Percentiles rank a stretch among this genome's conserved stretches.
Conservation (phyloP, 2,113 vertebrate genomes). For the Acrocephalus arundinaceus region DNA sequence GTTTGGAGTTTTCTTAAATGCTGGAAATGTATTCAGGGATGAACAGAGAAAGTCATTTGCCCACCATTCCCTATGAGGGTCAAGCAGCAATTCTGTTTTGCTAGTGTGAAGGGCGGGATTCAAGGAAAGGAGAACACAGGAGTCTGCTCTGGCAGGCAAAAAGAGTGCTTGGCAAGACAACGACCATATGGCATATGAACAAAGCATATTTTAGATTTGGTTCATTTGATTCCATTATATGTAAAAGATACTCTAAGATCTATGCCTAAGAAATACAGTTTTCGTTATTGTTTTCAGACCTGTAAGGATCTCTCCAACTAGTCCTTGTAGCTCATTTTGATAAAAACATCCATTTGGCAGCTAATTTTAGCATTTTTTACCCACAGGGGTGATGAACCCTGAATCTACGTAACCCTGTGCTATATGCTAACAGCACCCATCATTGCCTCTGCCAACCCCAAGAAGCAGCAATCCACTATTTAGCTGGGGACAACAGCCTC, state of each 20-base stretch:
- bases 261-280: constrained; percentile 21
- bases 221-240: constrained; percentile 43
- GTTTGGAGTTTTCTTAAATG: not conserved
- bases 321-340: not conserved
- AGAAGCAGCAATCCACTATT: not conserved
- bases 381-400: not conserved
- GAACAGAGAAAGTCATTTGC: not conserved
- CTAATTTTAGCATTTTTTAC: not conserved
- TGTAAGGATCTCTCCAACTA: constrained; percentile 25
- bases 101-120: not conserved
- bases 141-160: constrained; percentile 1
- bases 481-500: not conserved
- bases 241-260: constrained; percentile 23
- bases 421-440: not conserved
- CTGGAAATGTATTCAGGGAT: not conserved
- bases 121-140: not conserved
- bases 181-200: not conserved
- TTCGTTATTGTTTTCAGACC: constrained; percentile 27
- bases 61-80: not conserved
- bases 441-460: not conserved
- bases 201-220: constrained; percentile 40
- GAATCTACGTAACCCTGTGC: not conserved
- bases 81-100: not conserved
- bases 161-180: not conserved
- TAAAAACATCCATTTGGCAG: constrained; percentile 7